These are phyloP conservation scores for Aphidoletes aphidimyza DNA, from an alignment of 2,888 invertebrate genomes.

Conservation along the genomic window DNA sequence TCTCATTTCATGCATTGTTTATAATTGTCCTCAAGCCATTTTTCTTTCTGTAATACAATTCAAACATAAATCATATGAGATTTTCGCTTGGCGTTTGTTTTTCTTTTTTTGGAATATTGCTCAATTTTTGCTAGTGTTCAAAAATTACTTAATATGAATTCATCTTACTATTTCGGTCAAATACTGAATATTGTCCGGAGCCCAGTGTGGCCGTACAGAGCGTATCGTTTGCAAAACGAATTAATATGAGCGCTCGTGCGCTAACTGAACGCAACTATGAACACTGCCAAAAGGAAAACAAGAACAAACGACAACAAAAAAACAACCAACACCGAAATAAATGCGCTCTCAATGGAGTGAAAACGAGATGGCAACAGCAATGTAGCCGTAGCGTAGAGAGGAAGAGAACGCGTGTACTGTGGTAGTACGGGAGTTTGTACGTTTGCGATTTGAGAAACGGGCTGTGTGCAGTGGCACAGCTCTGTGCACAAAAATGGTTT, in stretches of 20 bases:
- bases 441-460: background rate
- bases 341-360: no score
- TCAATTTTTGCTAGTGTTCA: no score
- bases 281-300: background rate
- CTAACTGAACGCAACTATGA: background rate
- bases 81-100: background rate
- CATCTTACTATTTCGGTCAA: constrained; percentile 24
- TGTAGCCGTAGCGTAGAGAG: background rate
- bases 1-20: constrained; percentile 43
- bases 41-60: constrained; percentile 19
- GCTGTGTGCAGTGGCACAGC: constrained; percentile 34
- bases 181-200: background rate
- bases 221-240: constrained; percentile 28
- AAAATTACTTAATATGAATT: background rate
- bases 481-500: constrained; percentile 62
- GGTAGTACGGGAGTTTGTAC: background rate
- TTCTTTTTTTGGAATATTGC: background rate
- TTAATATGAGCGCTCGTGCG: constrained; percentile 4
- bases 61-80: background rate
- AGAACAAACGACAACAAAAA: background rate
- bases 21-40: constrained; percentile 35
- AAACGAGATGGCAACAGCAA: background rate
- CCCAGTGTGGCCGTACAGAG: background rate
- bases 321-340: background rate
- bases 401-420: background rate